Percentiles rank a stretch among this genome's conserved stretches.
phyloP scores from a whole-genome alignment of 2,113 vertebrate species.

The Dipodomys merriami region DNA sequence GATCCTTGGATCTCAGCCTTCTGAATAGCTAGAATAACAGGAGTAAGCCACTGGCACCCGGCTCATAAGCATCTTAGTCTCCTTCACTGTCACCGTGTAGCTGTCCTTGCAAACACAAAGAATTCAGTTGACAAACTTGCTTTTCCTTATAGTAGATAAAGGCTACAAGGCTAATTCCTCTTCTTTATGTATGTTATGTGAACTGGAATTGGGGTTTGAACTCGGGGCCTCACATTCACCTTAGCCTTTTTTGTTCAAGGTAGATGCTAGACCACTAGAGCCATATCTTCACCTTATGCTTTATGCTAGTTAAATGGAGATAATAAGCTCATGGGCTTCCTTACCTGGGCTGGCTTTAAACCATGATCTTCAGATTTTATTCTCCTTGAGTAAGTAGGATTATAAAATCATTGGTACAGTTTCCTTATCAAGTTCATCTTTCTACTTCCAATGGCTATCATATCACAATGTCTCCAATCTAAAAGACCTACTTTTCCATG shows the following conservation, averaged over 20 bases:
- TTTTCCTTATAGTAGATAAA: neutral
- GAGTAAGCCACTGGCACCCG: too few relatives aligned
- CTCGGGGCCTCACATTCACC: neutral
- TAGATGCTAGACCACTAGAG: too few relatives aligned
- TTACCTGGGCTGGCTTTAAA: too few relatives aligned
- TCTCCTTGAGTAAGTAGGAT: neutral
- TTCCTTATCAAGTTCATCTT: neutral
- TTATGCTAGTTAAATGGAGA: too few relatives aligned
- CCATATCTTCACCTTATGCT: too few relatives aligned
- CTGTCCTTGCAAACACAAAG: neutral
- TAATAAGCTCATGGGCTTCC: too few relatives aligned
- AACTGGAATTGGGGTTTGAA: too few relatives aligned
- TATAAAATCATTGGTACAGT: neutral
- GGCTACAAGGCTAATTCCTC: neutral
- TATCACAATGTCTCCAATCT: neutral
- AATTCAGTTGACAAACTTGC: neutral
- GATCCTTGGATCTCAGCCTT: too few relatives aligned
- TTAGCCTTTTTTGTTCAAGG: neutral
- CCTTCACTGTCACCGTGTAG: neutral
- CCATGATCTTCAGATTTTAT: too few relatives aligned
- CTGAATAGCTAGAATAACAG: too few relatives aligned
- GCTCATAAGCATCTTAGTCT: neutral
- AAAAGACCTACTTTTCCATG: neutral
- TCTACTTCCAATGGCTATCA: neutral
- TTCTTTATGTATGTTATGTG: neutral